A percentile compares a stretch with the other conserved stretches of the same genome.
These are phyloP conservation scores for Apostichopus californicus DNA, from an alignment of 35 echinoderm and acorn worm species.

Conservation along the genomic window DNA sequence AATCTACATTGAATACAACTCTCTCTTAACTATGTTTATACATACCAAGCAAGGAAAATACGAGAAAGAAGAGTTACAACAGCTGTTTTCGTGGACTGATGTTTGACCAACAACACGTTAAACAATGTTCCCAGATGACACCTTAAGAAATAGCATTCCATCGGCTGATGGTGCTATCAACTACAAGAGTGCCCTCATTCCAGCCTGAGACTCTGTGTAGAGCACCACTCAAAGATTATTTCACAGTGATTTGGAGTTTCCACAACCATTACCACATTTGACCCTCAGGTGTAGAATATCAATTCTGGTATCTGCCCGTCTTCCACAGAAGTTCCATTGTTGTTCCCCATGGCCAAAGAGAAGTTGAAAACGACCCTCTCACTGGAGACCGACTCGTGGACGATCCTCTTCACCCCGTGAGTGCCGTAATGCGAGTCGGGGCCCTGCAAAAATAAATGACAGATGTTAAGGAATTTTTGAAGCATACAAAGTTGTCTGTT, in stretches of 20 bases:
- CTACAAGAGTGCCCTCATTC: too few species aligned
- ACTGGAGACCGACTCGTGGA: conserved; percentile 89
- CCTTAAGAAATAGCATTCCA: too few species aligned
- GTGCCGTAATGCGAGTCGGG: conserved; percentile 99
- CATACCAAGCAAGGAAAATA: too few species aligned
- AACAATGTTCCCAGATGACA: too few species aligned
- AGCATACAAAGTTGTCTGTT: too few species aligned
- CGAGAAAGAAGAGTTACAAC: too few species aligned
- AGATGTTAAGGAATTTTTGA: background rate
- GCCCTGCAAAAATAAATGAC: conserved; percentile 64
- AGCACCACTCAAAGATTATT: background rate
- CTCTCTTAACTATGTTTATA: too few species aligned
- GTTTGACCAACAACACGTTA: too few species aligned
- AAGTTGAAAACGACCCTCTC: conserved; percentile 97
- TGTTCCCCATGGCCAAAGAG: conserved; percentile 87
- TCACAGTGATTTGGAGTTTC: background rate
- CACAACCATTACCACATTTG: too few species aligned
- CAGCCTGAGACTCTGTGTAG: background rate
- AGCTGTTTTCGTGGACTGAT: too few species aligned
- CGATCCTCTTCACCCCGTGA: conserved; percentile 78
- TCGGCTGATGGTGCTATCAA: too few species aligned
- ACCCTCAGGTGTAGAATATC: conserved; percentile 95
- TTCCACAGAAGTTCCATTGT: conserved; percentile 98
- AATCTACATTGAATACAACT: too few species aligned
- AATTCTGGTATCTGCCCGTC: conserved; percentile 98